Conservation (phyloP, 2,888 invertebrate species). For the Mesorhabditis spiculigera region DNA sequence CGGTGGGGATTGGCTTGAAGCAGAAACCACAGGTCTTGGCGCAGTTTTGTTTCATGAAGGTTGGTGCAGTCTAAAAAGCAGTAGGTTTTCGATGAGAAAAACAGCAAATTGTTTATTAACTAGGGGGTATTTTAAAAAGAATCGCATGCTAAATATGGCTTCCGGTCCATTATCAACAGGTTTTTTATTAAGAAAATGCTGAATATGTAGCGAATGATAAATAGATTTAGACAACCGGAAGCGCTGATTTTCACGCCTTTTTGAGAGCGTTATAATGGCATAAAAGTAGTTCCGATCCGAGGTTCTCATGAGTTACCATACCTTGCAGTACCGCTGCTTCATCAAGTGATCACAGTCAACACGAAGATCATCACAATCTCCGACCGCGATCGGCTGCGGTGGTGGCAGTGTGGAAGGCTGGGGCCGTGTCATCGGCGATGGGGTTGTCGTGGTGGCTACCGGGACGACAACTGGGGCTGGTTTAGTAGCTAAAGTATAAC, state of each 20-base stretch:
- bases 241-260: too few relatives aligned
- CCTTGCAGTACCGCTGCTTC: too few relatives aligned
- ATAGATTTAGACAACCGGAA: too few relatives aligned
- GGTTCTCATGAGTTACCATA: too few relatives aligned
- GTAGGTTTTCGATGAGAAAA: not conserved
- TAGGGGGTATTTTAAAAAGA: too few relatives aligned
- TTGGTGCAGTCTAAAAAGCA: conserved; percentile 31
- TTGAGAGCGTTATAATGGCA: too few relatives aligned
- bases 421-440: conserved; percentile 18
- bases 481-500: not conserved
- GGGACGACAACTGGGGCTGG: conserved; percentile 9
- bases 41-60: conserved; percentile 51
- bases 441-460: conserved; percentile 13
- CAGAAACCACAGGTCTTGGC: conserved; percentile 55
- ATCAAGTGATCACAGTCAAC: conserved; percentile 40
- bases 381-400: conserved; percentile 17
- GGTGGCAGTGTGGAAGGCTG: conserved; percentile 23
- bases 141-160: too few relatives aligned
- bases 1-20: conserved; percentile 45
- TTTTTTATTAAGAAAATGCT: too few relatives aligned
- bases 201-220: too few relatives aligned
- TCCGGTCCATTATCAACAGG: too few relatives aligned
- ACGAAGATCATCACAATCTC: conserved; percentile 53
- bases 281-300: too few relatives aligned
- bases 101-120: too few relatives aligned